Conservation (phyloP, 2,113 vertebrate species). For the Hoplias malabaricus region DNA sequence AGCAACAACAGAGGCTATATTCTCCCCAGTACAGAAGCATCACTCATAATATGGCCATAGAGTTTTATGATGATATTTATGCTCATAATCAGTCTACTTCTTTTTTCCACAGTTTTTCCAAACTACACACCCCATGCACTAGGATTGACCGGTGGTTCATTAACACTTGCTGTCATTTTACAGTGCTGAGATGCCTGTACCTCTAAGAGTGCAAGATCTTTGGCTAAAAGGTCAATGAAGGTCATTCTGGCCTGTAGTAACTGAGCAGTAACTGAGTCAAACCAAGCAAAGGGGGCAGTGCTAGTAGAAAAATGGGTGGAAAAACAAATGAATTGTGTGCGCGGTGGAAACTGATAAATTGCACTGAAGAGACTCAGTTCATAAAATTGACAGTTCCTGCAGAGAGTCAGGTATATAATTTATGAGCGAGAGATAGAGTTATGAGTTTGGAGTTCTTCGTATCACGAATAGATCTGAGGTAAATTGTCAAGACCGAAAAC, state of each 20-base stretch:
- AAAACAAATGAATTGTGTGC: background rate
- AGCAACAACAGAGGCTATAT: too few relatives aligned
- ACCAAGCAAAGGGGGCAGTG: background rate
- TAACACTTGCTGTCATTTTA: too few relatives aligned
- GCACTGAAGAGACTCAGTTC: constrained; percentile 35
- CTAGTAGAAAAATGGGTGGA: background rate
- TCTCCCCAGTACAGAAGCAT: too few relatives aligned
- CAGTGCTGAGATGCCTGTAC: too few relatives aligned
- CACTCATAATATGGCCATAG: too few relatives aligned
- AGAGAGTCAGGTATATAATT: constrained; percentile 2
- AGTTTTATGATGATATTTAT: too few relatives aligned
- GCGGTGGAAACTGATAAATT: background rate
- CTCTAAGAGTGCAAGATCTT: too few relatives aligned
- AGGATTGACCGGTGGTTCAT: background rate
- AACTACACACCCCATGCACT: background rate
- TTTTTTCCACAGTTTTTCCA: background rate
- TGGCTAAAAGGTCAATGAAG: too few relatives aligned
- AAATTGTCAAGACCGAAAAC: background rate
- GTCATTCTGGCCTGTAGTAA: too few relatives aligned
- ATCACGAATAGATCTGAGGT: constrained; percentile 16
- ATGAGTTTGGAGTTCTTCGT: constrained; percentile 1
- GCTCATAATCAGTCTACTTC: background rate
- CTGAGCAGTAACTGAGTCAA: background rate
- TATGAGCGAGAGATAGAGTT: background rate
- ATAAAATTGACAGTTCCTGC: background rate